Conservation (phyloP, 1,140 invertebrate species). For the Macrotrachela quadricornifera region DNA sequence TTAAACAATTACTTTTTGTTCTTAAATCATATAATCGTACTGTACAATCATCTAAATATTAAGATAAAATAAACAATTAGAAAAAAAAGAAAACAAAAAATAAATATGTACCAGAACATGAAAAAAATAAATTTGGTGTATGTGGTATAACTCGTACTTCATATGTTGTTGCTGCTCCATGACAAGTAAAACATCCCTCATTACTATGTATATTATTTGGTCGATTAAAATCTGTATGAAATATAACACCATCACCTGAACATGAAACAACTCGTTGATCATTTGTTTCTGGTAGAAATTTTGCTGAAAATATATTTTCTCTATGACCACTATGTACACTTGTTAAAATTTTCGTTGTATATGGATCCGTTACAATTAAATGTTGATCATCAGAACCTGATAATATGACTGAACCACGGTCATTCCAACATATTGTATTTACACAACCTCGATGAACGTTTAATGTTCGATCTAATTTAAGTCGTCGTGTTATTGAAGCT, state of each 20-base stretch:
- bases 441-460: conserved; percentile 25
- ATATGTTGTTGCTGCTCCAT: neutral
- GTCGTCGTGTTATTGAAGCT: too few species aligned
- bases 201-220: conserved; percentile 39
- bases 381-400: conserved; percentile 68
- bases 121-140: conserved; percentile 53
- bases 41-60: conserved; percentile 66
- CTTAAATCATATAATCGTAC: conserved; percentile 61
- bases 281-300: conserved; percentile 52
- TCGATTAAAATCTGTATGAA: conserved; percentile 46
- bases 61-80: conserved; percentile 55
- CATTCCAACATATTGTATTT: conserved; percentile 56
- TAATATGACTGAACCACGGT: conserved; percentile 43
- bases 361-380: conserved; percentile 49
- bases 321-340: conserved; percentile 41
- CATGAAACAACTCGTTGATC: conserved; percentile 52
- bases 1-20: conserved; percentile 39
- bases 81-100: too few species aligned
- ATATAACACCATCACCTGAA: conserved; percentile 59
- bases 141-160: conserved; percentile 40
- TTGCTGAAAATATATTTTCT: conserved; percentile 69
- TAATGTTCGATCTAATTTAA: too few species aligned
- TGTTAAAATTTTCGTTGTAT: conserved; percentile 38
- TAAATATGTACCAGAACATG: conserved; percentile 38
- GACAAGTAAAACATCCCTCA: neutral